Evolutionary conservation across 2,797 vertebrate genomes (phyloP).

Genomic region (Bovichtus variegatus): DNA sequence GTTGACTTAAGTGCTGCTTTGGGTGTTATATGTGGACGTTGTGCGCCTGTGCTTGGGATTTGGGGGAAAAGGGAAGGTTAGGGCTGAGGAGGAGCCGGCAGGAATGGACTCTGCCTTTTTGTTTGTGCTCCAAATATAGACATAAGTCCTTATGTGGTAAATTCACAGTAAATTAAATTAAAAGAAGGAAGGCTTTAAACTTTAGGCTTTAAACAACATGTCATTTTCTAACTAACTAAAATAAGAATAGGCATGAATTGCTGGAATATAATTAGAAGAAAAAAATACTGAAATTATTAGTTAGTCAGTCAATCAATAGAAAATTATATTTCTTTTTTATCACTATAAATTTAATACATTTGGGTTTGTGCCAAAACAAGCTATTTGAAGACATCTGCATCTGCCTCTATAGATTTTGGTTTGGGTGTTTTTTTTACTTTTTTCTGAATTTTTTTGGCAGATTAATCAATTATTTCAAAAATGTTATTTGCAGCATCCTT

Average conservation of each 20-base stretch:
- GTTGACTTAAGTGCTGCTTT: constrained; percentile 3
- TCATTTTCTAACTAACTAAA: too few species aligned
- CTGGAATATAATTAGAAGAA: too few species aligned
- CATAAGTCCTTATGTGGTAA: background rate
- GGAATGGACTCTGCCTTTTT: background rate
- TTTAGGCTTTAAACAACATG: too few species aligned
- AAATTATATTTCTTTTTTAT: too few species aligned
- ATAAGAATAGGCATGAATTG: too few species aligned
- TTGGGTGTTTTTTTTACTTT: background rate
- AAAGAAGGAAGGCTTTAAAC: background rate
- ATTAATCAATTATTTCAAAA: background rate
- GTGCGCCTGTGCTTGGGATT: background rate
- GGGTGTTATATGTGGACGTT: background rate
- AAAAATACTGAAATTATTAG: too few species aligned
- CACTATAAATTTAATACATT: background rate
- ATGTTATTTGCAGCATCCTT: background rate
- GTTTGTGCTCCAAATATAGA: background rate
- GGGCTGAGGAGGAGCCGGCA: background rate
- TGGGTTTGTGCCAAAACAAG: background rate
- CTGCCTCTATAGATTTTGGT: too few species aligned
- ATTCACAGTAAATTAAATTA: background rate
- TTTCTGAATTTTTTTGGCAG: background rate
- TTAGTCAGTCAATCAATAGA: too few species aligned
- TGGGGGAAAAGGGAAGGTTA: background rate
- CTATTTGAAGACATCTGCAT: background rate